Percentiles rank a stretch among this genome's conserved stretches.
phyloP scores from a whole-genome alignment of 2,888 invertebrate genomes.

The Epinotia nisella region DNA sequence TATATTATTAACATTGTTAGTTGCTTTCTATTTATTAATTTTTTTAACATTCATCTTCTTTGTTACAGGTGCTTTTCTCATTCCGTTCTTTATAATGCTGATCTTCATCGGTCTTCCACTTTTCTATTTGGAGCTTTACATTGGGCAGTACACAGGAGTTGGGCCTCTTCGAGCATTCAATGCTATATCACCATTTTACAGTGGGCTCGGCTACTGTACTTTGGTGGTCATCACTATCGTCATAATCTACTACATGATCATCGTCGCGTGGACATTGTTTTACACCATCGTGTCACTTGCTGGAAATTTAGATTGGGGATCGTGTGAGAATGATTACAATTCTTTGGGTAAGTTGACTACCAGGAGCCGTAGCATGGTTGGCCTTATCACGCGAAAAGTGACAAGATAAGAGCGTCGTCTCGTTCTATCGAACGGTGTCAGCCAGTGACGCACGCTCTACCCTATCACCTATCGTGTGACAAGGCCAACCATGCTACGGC shows the following conservation, averaged over 20 bases:
- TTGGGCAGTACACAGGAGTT: conserved; percentile 91
- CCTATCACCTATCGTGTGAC: too few species aligned
- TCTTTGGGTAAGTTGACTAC: conserved; percentile 79
- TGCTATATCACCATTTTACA: conserved; percentile 86
- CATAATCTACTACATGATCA: conserved; percentile 91
- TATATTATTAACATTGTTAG: background rate
- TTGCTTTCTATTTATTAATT: background rate
- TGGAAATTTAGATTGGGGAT: conserved; percentile 87
- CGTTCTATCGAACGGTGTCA: too few species aligned
- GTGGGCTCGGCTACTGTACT: conserved; percentile 87
- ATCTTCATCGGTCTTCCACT: conserved; percentile 91
- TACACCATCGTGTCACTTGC: conserved; percentile 89
- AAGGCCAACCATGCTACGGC: too few species aligned
- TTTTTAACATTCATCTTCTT: conserved; percentile 39
- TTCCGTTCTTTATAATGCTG: conserved; percentile 90
- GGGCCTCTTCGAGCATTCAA: conserved; percentile 88
- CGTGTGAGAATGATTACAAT: conserved; percentile 87
- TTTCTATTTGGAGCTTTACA: conserved; percentile 90
- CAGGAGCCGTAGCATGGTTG: too few species aligned
- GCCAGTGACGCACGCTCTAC: too few species aligned
- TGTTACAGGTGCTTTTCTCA: conserved; percentile 89
- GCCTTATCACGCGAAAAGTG: too few species aligned
- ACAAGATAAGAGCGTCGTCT: too few species aligned
- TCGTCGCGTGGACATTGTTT: conserved; percentile 91
- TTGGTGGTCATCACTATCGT: conserved; percentile 89